Base-by-base conservation (phyloP, 2,888 invertebrate species). In the Ormyrus labotus region DNA sequence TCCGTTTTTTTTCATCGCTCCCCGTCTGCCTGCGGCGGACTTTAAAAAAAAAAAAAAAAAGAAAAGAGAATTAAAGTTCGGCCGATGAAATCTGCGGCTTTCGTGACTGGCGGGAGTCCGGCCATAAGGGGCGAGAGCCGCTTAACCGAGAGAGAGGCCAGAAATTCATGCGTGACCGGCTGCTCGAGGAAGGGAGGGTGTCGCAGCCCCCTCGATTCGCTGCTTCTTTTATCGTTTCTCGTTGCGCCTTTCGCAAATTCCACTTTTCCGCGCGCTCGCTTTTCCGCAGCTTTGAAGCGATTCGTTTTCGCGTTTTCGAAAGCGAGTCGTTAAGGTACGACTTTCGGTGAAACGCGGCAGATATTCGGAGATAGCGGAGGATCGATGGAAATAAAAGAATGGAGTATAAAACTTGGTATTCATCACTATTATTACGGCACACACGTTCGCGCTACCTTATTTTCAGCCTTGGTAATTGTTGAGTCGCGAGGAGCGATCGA, bases 151-250 rank as follows among this genome's bases (percentile, higher is more conserved):
- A 47, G 76, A 51, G 51, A 50, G 48, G 53, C 61, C 9, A 73
- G 67, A 75, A 78, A 78, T 78, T 81, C 78, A 81, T 75, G 81
- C 75, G 81, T 81, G 78, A 81, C 74, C 69, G 70, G 19, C 13
- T 10, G 60, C n/a, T 67, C 57, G 67, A 48, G 34, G 60, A 71
- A 76, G 61, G 67, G 67, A 1, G 19, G 19, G 19, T 19, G 69
- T 80, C 71, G 67, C 61, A 55, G 45, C 34, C 64, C 6, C 50
- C 19, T 57, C 34, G 65, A 71, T 73, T 77, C 48, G 8, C 63
- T 47, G 58, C 51, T 57, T 11, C 6, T 13, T 71, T 60, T 47
- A n/a, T 48, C 11, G 45, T 58, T 61, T 64, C 50, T 34, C 57
- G 55, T 3, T 11, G 10, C 13, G 50, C n/a, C 47, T 10, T 68